A percentile compares a stretch with the other conserved stretches of the same genome.
These are phyloP conservation scores for Cetoscarus ocellatus DNA, from an alignment of 2,797 vertebrate species.

Conservation along the genomic window DNA sequence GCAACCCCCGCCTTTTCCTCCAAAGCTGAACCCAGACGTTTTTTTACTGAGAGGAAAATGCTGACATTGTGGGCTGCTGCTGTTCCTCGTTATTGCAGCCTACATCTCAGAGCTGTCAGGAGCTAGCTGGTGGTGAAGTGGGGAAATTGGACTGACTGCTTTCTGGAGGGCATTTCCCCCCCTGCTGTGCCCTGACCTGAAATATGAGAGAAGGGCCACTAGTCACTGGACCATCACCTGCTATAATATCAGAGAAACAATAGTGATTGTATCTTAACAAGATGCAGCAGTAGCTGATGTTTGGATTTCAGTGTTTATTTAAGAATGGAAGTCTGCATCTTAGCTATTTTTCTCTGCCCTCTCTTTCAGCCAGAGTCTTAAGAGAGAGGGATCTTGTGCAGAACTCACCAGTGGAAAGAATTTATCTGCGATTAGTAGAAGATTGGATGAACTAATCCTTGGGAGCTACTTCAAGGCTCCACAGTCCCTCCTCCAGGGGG, in stretches of 20 bases:
- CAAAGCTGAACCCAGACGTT: slow-evolving; percentile 60
- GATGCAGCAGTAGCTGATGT: slow-evolving; percentile 28
- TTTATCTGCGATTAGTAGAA: slow-evolving; percentile 93
- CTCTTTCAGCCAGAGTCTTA: slow-evolving; percentile 40
- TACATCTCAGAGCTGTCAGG: slow-evolving; percentile 90
- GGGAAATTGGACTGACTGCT: slow-evolving; percentile 85
- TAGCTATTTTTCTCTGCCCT: slow-evolving; percentile 10
- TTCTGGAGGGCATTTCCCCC: slow-evolving; percentile 57
- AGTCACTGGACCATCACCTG: slow-evolving; percentile 70
- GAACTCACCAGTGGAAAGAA: slow-evolving; percentile 86
- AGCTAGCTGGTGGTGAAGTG: slow-evolving; percentile 87
- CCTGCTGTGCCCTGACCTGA: slow-evolving; percentile 52
- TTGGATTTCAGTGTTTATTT: slow-evolving; percentile 56
- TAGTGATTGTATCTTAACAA: slow-evolving; percentile 34
- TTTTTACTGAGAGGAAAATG: slow-evolving; percentile 86
- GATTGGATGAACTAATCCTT: slow-evolving; percentile 93
- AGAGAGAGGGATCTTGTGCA: slow-evolving; percentile 65
- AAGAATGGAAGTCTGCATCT: slow-evolving; percentile 19
- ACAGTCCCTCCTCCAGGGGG: slow-evolving; percentile 83
- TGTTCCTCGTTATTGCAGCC: slow-evolving; percentile 89
- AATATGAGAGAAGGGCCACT: slow-evolving; percentile 54
- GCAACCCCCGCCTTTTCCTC: slow-evolving; percentile 29
- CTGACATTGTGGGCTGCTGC: slow-evolving; percentile 86
- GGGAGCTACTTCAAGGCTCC: slow-evolving; percentile 88
- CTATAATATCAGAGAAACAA: slow-evolving; percentile 52